Conservation (phyloP, 2,888 invertebrate species). For the Brachycybe producta region DNA sequence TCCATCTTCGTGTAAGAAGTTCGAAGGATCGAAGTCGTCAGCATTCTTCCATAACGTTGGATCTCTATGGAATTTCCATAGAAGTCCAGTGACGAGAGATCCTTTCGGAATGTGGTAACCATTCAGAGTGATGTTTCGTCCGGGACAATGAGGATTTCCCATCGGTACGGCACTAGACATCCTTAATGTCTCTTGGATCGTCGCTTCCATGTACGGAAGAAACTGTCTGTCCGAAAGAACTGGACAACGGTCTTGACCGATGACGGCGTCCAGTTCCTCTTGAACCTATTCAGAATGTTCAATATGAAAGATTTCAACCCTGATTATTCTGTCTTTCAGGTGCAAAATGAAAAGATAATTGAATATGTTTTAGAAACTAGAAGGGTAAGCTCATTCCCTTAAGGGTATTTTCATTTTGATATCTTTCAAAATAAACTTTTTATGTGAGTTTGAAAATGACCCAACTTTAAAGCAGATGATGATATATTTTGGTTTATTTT, state of each 20-base stretch:
- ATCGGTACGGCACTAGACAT: slow-evolving; percentile 65
- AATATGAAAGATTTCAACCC: too few relatives aligned
- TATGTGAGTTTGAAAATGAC: too few relatives aligned
- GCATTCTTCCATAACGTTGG: slow-evolving; percentile 50
- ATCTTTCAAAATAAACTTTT: too few relatives aligned
- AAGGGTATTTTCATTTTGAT: too few relatives aligned
- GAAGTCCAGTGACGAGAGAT: slow-evolving; percentile 61
- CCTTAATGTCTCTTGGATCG: slow-evolving; percentile 63
- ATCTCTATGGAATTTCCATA: slow-evolving; percentile 69
- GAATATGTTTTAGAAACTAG: too few relatives aligned
- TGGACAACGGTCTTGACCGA: slow-evolving; percentile 29
- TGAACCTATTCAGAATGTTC: slow-evolving; percentile 24
- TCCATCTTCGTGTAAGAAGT: slow-evolving; percentile 54
- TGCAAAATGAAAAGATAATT: too few relatives aligned
- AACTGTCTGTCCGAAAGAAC: slow-evolving; percentile 43
- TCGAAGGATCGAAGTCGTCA: slow-evolving; percentile 46
- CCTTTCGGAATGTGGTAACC: slow-evolving; percentile 53
- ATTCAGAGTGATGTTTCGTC: slow-evolving; percentile 44
- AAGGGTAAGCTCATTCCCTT: too few relatives aligned
- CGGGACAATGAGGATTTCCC: slow-evolving; percentile 35
- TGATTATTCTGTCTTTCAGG: too few relatives aligned
- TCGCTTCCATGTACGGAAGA: slow-evolving; percentile 54
- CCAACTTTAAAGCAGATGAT: too few relatives aligned
- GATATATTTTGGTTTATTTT: too few relatives aligned
- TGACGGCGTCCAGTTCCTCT: slow-evolving; percentile 26